phyloP scores from a whole-genome alignment of 2,113 vertebrate species.

The Sorex araneus region DNA sequence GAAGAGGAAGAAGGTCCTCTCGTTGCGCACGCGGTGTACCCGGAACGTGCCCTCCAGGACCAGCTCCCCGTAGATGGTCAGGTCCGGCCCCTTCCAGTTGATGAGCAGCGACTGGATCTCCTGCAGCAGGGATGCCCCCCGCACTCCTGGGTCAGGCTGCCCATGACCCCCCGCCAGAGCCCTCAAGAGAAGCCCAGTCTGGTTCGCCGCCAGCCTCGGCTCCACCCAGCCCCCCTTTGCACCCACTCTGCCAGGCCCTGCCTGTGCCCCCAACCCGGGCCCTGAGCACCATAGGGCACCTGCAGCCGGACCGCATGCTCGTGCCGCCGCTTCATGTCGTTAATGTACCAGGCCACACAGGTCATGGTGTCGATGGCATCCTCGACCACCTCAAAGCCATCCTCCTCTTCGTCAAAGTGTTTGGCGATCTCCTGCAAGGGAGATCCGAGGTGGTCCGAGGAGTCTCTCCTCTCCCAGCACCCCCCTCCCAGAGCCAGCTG shows the following conservation, averaged over 20 bases:
- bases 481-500: rapidly evolving
- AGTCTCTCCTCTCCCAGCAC: too few species aligned
- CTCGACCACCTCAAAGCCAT: conserved; percentile 94
- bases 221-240: not conserved
- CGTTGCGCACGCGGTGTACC: conserved; percentile 94
- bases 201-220: not conserved
- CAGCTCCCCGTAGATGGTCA: conserved; percentile 96
- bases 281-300: conserved; percentile 86
- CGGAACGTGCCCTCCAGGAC: conserved; percentile 97
- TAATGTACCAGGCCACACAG: conserved; percentile 98
- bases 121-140: conserved; percentile 82
- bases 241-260: not conserved
- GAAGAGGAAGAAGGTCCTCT: conserved; percentile 96
- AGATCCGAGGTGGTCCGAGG: not conserved
- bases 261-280: not conserved
- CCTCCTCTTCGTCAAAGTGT: conserved; percentile 93
- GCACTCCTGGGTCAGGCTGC: not conserved
- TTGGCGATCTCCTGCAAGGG: conserved; percentile 94
- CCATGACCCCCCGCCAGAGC: not conserved
- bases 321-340: conserved; percentile 99
- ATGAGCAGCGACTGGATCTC: conserved; percentile 98
- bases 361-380: conserved; percentile 99
- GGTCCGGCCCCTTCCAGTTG: conserved; percentile 97
- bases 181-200: not conserved
- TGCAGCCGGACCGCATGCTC: conserved; percentile 97